phyloP scores from a whole-genome alignment of 2,113 vertebrate species.

The Elaphurus davidianus region DNA sequence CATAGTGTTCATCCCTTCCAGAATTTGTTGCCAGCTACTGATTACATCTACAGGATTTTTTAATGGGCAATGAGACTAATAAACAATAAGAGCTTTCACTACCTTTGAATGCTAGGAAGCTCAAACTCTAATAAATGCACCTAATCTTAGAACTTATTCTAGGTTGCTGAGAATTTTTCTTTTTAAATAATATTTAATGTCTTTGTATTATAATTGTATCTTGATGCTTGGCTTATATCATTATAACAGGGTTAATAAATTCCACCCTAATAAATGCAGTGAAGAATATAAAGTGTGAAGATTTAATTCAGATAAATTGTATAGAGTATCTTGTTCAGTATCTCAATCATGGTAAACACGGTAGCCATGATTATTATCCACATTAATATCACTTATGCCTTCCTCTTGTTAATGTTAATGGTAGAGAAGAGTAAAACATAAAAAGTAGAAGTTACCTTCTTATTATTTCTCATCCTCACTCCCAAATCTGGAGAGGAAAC shows the following conservation, averaged over 20 bases:
- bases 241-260: conserved; percentile 16
- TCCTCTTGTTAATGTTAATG: neutral
- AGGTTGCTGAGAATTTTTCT: neutral
- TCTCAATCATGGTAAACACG: neutral
- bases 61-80: neutral
- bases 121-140: neutral
- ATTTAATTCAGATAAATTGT: conserved; percentile 31
- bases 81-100: neutral
- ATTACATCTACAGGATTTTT: neutral
- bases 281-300: neutral
- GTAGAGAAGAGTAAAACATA: neutral
- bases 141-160: neutral
- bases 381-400: neutral
- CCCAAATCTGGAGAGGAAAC: neutral
- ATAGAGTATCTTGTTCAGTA: neutral
- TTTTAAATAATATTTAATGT: neutral
- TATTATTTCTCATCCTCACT: neutral
- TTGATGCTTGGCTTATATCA: neutral
- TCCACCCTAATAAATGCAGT: neutral
- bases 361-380: neutral
- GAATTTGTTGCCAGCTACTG: neutral
- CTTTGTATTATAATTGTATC: neutral
- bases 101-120: neutral
- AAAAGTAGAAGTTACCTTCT: neutral
- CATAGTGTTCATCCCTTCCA: neutral